These are phyloP conservation scores for Nemotelus pantherinus DNA, from an alignment of 2,888 invertebrate species.

Conservation along the genomic window DNA sequence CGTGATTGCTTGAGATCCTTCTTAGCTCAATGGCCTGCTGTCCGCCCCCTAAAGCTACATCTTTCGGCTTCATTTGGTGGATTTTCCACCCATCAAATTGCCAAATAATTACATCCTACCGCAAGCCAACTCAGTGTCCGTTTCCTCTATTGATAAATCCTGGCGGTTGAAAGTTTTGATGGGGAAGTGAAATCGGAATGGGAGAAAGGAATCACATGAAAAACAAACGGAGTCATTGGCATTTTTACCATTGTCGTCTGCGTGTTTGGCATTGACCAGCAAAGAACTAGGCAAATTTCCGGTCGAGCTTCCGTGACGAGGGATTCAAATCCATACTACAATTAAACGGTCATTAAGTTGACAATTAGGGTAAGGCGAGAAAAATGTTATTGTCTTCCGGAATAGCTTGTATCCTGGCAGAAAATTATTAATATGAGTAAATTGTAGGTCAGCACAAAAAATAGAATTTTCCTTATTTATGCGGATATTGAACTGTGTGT, in stretches of 20 bases:
- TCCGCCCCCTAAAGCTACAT: too few species aligned
- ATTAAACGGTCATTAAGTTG: constrained; percentile 35
- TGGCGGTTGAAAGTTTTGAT: constrained; percentile 25
- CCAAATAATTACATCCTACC: constrained; percentile 41
- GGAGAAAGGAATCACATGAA: constrained; percentile 5
- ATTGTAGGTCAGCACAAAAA: too few species aligned
- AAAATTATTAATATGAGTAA: too few species aligned
- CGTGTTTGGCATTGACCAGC: neutral
- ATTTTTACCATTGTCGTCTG: constrained; percentile 8
- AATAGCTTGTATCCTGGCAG: neutral
- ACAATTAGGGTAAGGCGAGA: constrained; percentile 32
- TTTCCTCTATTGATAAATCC: constrained; percentile 32
- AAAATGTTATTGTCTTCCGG: constrained; percentile 13
- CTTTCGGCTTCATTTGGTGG: neutral
- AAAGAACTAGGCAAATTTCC: constrained; percentile 25
- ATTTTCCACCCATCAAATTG: constrained; percentile 34
- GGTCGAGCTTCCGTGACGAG: neutral
- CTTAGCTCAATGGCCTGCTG: too few species aligned
- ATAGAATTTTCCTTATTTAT: too few species aligned
- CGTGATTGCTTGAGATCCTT: too few species aligned
- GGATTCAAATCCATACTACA: constrained; percentile 9
- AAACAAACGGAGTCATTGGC: constrained; percentile 11
- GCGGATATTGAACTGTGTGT: too few species aligned
- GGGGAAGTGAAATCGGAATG: neutral
- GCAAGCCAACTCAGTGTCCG: constrained; percentile 22